Evolutionary conservation across 2,113 vertebrate species (phyloP).

Genomic region (Campylomormyrus tamandua): DNA sequence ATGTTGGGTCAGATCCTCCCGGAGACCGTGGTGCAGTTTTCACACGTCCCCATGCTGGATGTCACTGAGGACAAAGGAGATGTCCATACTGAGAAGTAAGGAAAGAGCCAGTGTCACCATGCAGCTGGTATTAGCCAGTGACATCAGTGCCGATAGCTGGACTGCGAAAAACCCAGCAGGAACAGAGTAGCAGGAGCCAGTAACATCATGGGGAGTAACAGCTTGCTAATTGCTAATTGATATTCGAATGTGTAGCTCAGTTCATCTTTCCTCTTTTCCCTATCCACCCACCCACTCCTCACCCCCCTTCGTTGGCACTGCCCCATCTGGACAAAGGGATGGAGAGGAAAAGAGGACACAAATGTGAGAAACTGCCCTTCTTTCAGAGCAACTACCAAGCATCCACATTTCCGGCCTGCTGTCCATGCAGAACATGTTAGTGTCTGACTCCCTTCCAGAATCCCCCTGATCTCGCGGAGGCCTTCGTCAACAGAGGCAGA

Average conservation of each 20-base stretch:
- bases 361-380: conserved; percentile 30
- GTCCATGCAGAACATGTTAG: background rate
- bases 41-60: conserved; percentile 61
- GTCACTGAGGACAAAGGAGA: conserved; percentile 28
- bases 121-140: background rate
- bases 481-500: conserved; percentile 37
- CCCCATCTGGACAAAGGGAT: conserved; percentile 19
- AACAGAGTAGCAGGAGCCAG: background rate
- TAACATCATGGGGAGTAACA: background rate
- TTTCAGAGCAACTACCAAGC: background rate
- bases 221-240: background rate
- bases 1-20: conserved; percentile 61
- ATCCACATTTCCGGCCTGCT: background rate
- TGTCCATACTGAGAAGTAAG: conserved; percentile 27
- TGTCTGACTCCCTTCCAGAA: conserved; percentile 41
- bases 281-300: background rate
- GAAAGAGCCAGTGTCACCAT: conserved; percentile 21
- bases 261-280: background rate
- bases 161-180: background rate
- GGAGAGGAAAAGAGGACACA: conserved; percentile 30
- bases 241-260: background rate
- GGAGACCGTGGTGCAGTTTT: conserved; percentile 44
- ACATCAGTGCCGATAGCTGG: background rate
- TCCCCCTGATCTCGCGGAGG: conserved; percentile 54
- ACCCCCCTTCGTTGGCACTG: background rate